Conservation (phyloP, 64 coral and sea anemone species). For the Stichodactyla helianthus region DNA sequence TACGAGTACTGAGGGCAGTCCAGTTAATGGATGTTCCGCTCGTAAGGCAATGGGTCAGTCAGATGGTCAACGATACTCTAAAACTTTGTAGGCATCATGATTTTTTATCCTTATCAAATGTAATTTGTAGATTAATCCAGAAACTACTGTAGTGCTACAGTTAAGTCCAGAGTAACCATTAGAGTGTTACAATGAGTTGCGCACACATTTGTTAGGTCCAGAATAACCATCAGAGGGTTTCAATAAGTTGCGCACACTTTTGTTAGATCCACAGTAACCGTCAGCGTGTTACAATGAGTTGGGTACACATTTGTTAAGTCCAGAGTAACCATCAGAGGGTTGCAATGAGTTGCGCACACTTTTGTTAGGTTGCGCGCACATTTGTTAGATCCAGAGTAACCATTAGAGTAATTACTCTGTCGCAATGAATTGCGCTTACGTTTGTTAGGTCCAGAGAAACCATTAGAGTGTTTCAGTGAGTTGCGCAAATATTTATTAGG, state of each 20-base stretch:
- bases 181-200: not conserved
- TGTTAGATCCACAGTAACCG: not conserved
- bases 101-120: not conserved
- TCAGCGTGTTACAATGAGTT: not conserved
- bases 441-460: too few species aligned
- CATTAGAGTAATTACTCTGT: too few species aligned
- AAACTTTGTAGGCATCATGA: constrained; percentile 46
- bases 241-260: not conserved
- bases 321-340: not conserved
- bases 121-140: too few species aligned
- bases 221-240: not conserved
- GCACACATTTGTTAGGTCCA: not conserved
- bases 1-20: constrained; percentile 57
- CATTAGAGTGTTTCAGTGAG: too few species aligned
- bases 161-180: not conserved
- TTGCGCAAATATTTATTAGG: too few species aligned
- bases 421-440: too few species aligned
- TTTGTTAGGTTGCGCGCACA: not conserved
- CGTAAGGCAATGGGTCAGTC: constrained; percentile 53
- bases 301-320: not conserved
- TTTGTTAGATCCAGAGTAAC: too few species aligned
- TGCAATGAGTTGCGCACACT: not conserved
- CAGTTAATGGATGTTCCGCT: constrained; percentile 75
- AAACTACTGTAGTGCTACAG: not conserved
- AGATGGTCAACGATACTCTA: constrained; percentile 56